Base-by-base conservation (phyloP, 2,888 invertebrate species). In the Drosophila longiperda region DNA sequence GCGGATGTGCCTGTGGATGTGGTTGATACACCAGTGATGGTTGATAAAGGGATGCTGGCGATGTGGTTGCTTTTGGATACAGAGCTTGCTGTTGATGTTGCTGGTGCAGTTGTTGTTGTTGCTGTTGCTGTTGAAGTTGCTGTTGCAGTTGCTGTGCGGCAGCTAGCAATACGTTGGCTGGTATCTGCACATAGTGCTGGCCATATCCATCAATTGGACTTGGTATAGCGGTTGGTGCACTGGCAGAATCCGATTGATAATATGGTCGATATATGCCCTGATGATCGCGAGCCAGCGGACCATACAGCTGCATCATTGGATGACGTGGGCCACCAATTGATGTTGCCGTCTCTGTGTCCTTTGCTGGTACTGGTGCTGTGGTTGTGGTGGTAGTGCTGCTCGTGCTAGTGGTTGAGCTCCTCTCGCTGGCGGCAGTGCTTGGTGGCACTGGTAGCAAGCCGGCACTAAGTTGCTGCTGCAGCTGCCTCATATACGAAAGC, bases 251-350 rank as follows among this genome's bases (percentile, higher is more conserved):
- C 59, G 88, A 53, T 26, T 84, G 76, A 68, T 87, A 87, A 32
- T 68, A 87, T 3, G 91, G 89, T 5, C 84, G 67, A 66, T 90
- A 91, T 29, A 80, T 59, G 61, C 91, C 90, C 33, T 90, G 83
- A 73, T 90, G 86, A 65, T 90, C 90, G 55, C 91, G 82, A 0
- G 91, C 91, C 64, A 90, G 65, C 23, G 91, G 91, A 15, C 91
- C 90, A 0, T 88, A 50, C 1, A 90, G 55, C 40, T 87, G 87
- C 61, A 80, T 65, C 8, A 85, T 42, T 2, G 73, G 66, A 45
- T 75, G 77, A 42, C 74, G 72, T 23, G 73, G 64, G n/a, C 78
- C 52, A 20, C 75, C 50, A 3, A 61, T n/a, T 12, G 76, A 23
- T n/a, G 77, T 33, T 54, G 70, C 54, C 55, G 83, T 34, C 17